Conservation (phyloP, 23 tunicate genomes). For the Phallusia fumigata region DNA sequence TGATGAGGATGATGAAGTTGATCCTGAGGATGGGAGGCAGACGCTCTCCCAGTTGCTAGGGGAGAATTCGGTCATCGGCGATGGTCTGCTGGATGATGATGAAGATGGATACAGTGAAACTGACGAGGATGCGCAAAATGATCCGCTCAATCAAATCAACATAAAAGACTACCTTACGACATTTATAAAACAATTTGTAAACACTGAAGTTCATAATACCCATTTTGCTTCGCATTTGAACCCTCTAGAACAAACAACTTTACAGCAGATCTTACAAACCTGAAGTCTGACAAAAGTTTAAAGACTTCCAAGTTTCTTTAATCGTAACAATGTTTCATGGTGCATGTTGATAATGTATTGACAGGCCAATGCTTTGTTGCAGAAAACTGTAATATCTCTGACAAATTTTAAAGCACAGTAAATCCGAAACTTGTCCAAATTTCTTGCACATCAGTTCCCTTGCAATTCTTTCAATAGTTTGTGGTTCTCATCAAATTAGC, state of each 20-base stretch:
- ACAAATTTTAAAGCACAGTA: too few species aligned
- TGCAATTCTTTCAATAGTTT: too few species aligned
- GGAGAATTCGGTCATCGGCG: constrained; percentile 49
- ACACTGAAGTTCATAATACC: constrained; percentile 43
- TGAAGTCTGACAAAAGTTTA: too few species aligned
- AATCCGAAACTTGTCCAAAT: too few species aligned
- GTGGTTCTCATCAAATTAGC: too few species aligned
- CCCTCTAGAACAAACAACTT: constrained; percentile 32
- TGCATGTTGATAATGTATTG: too few species aligned
- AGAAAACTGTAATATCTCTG: too few species aligned
- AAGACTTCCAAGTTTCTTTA: neutral
- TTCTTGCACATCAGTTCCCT: too few species aligned
- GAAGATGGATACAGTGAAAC: constrained; percentile 55
- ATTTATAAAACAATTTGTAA: constrained; percentile 42
- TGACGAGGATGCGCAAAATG: constrained; percentile 62
- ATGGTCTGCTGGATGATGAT: constrained; percentile 33
- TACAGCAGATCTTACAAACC: neutral
- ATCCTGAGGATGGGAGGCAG: constrained; percentile 40
- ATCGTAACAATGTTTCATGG: neutral
- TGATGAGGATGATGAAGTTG: constrained; percentile 59
- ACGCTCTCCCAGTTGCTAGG: constrained; percentile 49
- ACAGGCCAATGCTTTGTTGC: too few species aligned
- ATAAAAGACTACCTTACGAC: constrained; percentile 35
- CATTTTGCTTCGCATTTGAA: constrained; percentile 66
- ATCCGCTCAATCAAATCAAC: constrained; percentile 64